Percentiles rank a stretch among this genome's conserved stretches.
phyloP scores from a whole-genome alignment of 2,888 invertebrate species.

The Drosophila phalerata region DNA sequence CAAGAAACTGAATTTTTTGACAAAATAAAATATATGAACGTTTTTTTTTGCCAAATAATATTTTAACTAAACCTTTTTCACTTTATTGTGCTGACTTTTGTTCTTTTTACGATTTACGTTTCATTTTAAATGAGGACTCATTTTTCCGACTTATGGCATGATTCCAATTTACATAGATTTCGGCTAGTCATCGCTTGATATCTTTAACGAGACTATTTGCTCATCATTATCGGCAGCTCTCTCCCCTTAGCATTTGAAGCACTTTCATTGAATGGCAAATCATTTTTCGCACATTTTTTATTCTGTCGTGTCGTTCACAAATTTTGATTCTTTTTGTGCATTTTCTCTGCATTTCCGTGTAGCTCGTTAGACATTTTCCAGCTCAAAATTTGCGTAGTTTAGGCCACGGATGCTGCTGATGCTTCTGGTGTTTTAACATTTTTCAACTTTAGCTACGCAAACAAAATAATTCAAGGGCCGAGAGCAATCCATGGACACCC shows the following conservation, averaged over 20 bases:
- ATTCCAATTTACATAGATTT: conserved; percentile 37
- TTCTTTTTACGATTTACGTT: neutral
- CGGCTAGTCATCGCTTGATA: conserved; percentile 40
- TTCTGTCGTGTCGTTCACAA: conserved; percentile 5
- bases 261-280: conserved; percentile 56
- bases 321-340: conserved; percentile 30
- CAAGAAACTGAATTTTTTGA: too few relatives aligned
- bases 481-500: conserved; percentile 1
- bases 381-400: conserved; percentile 54
- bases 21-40: too few relatives aligned
- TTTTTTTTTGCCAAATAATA: too few relatives aligned
- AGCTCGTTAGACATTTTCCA: conserved; percentile 63
- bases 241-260: conserved; percentile 11
- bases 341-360: conserved; percentile 60
- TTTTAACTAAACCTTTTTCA: too few relatives aligned
- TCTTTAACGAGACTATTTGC: conserved; percentile 63
- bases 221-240: conserved; percentile 52
- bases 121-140: neutral
- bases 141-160: neutral
- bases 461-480: conserved; percentile 53
- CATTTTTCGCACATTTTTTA: conserved; percentile 43
- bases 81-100: neutral
- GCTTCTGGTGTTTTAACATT: conserved; percentile 41
- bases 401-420: conserved; percentile 29
- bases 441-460: conserved; percentile 68